phyloP scores from a whole-genome alignment of 2,888 invertebrate genomes.

The Patella pellucida region DNA sequence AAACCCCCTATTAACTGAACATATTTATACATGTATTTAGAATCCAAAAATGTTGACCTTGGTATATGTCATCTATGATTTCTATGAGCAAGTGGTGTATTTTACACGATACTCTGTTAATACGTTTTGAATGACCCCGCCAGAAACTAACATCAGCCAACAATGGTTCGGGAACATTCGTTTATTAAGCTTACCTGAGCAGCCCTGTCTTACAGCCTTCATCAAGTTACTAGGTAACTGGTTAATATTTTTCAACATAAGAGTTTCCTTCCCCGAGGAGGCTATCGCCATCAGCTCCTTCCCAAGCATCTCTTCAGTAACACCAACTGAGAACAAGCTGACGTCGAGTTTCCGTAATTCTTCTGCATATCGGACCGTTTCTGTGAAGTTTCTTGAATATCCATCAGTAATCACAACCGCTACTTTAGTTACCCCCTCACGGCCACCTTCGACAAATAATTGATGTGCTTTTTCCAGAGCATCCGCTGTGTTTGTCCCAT shows the following conservation, averaged over 20 bases:
- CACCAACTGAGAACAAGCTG: conserved; percentile 68
- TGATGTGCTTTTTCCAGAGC: conserved; percentile 42
- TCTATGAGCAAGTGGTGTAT: too few relatives aligned
- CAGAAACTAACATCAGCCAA: too few relatives aligned
- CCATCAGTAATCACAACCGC: conserved; percentile 71
- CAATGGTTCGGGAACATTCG: too few relatives aligned
- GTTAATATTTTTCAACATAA: conserved; percentile 34
- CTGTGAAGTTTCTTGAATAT: conserved; percentile 53
- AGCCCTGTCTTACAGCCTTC: not conserved
- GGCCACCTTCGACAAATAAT: conserved; percentile 37
- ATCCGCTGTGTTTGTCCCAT: conserved; percentile 40
- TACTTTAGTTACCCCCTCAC: conserved; percentile 60
- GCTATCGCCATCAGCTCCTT: conserved; percentile 59
- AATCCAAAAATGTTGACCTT: too few relatives aligned
- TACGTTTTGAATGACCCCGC: too few relatives aligned
- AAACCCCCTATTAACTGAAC: too few relatives aligned
- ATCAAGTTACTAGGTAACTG: not conserved
- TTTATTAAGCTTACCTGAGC: not conserved
- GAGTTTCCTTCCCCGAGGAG: conserved; percentile 40
- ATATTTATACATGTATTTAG: too few relatives aligned
- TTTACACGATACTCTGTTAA: too few relatives aligned
- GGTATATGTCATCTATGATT: too few relatives aligned
- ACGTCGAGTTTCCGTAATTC: conserved; percentile 64
- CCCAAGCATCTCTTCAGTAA: conserved; percentile 60
- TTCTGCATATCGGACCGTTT: conserved; percentile 65